Evolutionary conservation across 2,113 vertebrate genomes (phyloP).

Genomic region (Phyllopteryx taeniolatus): DNA sequence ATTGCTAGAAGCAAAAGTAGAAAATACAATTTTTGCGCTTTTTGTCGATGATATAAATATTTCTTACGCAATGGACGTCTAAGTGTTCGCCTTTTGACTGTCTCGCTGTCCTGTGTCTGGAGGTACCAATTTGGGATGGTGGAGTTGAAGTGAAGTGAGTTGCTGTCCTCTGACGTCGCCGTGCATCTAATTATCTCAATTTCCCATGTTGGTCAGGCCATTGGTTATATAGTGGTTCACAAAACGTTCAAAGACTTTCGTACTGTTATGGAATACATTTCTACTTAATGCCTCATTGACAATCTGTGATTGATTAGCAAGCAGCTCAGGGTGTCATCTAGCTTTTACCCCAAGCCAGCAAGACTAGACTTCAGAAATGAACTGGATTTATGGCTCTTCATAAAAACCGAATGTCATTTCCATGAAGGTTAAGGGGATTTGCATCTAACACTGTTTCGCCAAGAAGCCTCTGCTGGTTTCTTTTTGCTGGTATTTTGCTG

Average conservation of each 20-base stretch:
- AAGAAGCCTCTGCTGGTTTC: slow-evolving; percentile 29
- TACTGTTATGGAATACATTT: background rate
- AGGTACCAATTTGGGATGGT: no score
- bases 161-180: no score
- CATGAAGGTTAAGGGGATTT: background rate
- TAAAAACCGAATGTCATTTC: slow-evolving; percentile 2
- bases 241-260: background rate
- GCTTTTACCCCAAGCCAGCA: background rate
- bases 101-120: no score
- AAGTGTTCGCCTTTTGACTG: no score
- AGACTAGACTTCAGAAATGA: background rate
- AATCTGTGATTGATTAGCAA: background rate
- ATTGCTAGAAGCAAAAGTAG: no score
- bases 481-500: slow-evolving; percentile 42
- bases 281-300: background rate
- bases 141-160: no score
- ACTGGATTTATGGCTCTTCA: background rate
- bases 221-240: background rate
- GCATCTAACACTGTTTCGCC: slow-evolving; percentile 10
- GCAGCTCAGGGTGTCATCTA: background rate
- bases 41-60: no score
- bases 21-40: no score
- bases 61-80: no score
- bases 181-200: no score
- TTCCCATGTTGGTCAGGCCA: background rate